Evolutionary conservation across 2,888 invertebrate genomes (phyloP).

Genomic region (Sesia apiformis): DNA sequence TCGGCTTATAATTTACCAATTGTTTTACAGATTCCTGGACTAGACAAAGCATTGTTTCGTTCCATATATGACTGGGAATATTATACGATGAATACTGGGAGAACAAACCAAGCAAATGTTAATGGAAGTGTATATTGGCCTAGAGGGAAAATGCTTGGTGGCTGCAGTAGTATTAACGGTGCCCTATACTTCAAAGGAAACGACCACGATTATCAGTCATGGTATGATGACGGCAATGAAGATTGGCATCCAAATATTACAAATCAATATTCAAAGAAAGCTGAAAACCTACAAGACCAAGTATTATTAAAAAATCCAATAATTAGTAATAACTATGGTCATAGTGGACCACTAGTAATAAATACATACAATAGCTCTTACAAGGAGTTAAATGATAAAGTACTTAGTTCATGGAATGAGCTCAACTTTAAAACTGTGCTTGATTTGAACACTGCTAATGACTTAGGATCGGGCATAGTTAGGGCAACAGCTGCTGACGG

Average conservation of each 20-base stretch:
- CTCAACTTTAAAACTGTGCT: conserved; percentile 48
- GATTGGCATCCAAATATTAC: conserved; percentile 74
- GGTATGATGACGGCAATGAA: conserved; percentile 66
- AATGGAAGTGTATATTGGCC: conserved; percentile 58
- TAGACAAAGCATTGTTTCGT: conserved; percentile 21
- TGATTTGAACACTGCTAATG: conserved; percentile 50
- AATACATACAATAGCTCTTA: conserved; percentile 56
- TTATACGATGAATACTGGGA: conserved; percentile 83
- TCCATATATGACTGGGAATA: conserved; percentile 85
- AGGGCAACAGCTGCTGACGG: conserved; percentile 62
- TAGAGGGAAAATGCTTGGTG: conserved; percentile 77
- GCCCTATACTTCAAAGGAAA: conserved; percentile 74
- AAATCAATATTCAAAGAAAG: conserved; percentile 58
- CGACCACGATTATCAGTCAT: conserved; percentile 60
- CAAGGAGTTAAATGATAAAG: conserved; percentile 25
- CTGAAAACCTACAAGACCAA: conserved; percentile 50
- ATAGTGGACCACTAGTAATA: conserved; percentile 53
- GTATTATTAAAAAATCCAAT: conserved; percentile 17
- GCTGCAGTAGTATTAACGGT: conserved; percentile 69
- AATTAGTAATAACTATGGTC: conserved; percentile 38
- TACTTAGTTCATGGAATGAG: conserved; percentile 50
- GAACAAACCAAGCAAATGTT: conserved; percentile 77
- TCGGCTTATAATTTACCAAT: no score
- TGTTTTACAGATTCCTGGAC: conserved; percentile 9
- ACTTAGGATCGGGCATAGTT: conserved; percentile 59